Conservation (phyloP, 2,888 invertebrate genomes). For the Cryptocephalus moraei region DNA sequence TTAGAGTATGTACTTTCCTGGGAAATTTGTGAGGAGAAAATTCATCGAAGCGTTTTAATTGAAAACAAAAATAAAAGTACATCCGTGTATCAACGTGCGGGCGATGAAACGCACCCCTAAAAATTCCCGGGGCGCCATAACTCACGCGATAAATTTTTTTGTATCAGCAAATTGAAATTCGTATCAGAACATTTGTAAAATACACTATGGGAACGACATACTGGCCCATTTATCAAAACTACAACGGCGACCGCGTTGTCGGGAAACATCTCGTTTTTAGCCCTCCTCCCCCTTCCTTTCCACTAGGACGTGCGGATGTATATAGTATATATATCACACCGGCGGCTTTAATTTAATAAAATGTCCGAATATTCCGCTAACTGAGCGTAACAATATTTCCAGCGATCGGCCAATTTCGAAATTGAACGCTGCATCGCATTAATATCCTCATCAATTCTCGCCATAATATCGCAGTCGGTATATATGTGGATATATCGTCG, state of each 20-base stretch:
- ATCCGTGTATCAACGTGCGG: too few relatives aligned
- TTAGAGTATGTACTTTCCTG: too few relatives aligned
- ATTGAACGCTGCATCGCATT: slow-evolving; percentile 24
- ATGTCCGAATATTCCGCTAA: slow-evolving; percentile 26
- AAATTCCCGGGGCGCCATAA: too few relatives aligned
- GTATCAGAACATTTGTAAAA: slow-evolving; percentile 15
- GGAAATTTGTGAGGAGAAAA: too few relatives aligned
- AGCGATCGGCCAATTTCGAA: slow-evolving; percentile 28
- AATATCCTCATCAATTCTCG: slow-evolving; percentile 23
- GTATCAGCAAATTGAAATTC: slow-evolving; percentile 14
- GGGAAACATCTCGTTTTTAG: slow-evolving; percentile 13
- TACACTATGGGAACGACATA: slow-evolving; percentile 9
- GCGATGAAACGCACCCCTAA: too few relatives aligned
- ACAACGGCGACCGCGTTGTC: slow-evolving; percentile 15
- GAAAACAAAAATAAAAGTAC: too few relatives aligned
- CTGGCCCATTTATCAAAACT: slow-evolving; percentile 17
- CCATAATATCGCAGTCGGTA: slow-evolving; percentile 13
- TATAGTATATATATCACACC: slow-evolving; percentile 5
- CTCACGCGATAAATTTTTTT: slow-evolving; percentile 12
- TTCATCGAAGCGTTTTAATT: too few relatives aligned
- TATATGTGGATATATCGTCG: neutral
- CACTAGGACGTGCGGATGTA: too few relatives aligned
- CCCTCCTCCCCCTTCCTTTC: too few relatives aligned
- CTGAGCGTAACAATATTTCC: slow-evolving; percentile 26
- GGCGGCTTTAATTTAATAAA: slow-evolving; percentile 26